phyloP scores from a whole-genome alignment of 2,113 vertebrate species.

The Labeo catla region DNA sequence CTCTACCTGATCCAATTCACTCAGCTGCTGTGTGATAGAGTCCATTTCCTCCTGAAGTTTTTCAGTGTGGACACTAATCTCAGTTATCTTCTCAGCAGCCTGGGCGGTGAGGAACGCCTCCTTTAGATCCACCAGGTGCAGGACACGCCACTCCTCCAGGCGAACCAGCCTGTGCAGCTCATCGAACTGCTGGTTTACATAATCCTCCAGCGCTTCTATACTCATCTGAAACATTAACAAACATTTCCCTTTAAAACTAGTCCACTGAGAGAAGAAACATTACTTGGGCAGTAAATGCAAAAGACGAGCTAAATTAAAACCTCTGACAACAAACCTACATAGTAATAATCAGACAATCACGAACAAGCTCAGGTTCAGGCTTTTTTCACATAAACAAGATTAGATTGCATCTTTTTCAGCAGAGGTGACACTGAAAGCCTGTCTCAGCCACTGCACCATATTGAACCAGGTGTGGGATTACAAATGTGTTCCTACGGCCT shows the following conservation, averaged over 20 bases:
- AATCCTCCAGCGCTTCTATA: constrained; percentile 77
- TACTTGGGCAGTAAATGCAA: too few relatives aligned
- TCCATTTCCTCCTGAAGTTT: constrained; percentile 85
- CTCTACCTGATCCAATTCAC: constrained; percentile 78
- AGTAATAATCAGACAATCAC: too few relatives aligned
- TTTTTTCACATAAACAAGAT: too few relatives aligned
- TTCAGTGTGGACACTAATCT: constrained; percentile 78
- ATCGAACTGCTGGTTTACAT: constrained; percentile 82
- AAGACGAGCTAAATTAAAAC: too few relatives aligned
- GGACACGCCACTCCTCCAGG: constrained; percentile 79
- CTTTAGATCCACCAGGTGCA: constrained; percentile 81
- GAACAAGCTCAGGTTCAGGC: too few relatives aligned
- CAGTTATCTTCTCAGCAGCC: constrained; percentile 80
- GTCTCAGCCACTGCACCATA: too few relatives aligned
- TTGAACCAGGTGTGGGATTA: too few relatives aligned
- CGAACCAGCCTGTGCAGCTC: constrained; percentile 79
- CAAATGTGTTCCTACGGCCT: too few relatives aligned
- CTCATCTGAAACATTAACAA: constrained; percentile 66
- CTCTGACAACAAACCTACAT: too few relatives aligned
- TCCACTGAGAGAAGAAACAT: not conserved
- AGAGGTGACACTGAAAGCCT: too few relatives aligned
- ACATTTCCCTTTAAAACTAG: not conserved
- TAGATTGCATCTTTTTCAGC: not conserved
- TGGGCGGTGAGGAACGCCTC: constrained; percentile 82
- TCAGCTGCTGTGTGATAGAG: constrained; percentile 81